Percentiles rank a stretch among this genome's conserved stretches.
Conservation (phyloP, 1,140 invertebrate species). For the Diorhabda carinulata region DNA sequence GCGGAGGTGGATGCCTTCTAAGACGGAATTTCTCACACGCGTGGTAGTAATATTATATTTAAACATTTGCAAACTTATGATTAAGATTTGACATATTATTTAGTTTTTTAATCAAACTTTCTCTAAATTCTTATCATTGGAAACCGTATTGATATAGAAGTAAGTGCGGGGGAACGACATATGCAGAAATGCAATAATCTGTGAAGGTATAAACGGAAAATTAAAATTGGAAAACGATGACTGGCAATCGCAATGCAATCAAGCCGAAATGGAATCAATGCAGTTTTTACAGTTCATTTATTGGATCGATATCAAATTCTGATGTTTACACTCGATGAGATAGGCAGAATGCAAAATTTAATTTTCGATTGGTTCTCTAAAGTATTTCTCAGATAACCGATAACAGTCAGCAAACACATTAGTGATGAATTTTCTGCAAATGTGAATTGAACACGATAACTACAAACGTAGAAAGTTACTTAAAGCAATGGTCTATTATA, state of each 20-base stretch:
- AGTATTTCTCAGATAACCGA: constrained; percentile 5
- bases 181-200: not conserved
- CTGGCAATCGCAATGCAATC: constrained; percentile 8
- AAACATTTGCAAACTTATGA: too few relatives aligned
- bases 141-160: too few relatives aligned
- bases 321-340: constrained; percentile 13
- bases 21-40: too few relatives aligned
- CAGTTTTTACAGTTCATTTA: constrained; percentile 16
- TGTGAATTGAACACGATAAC: constrained; percentile 8
- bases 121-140: too few relatives aligned
- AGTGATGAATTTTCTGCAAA: constrained; percentile 13
- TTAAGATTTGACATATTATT: too few relatives aligned
- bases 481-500: not conserved
- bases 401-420: constrained; percentile 10
- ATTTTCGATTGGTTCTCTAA: constrained; percentile 9
- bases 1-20: too few relatives aligned
- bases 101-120: too few relatives aligned
- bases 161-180: too few relatives aligned
- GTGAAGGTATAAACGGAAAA: not conserved
- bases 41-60: too few relatives aligned
- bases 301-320: constrained; percentile 9
- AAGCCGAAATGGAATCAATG: constrained; percentile 7
- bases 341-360: constrained; percentile 12
- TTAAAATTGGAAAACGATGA: constrained; percentile 17
- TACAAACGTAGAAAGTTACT: constrained; percentile 16